Conservation (phyloP, 1,140 invertebrate genomes). For the Eulimnadia texana region DNA sequence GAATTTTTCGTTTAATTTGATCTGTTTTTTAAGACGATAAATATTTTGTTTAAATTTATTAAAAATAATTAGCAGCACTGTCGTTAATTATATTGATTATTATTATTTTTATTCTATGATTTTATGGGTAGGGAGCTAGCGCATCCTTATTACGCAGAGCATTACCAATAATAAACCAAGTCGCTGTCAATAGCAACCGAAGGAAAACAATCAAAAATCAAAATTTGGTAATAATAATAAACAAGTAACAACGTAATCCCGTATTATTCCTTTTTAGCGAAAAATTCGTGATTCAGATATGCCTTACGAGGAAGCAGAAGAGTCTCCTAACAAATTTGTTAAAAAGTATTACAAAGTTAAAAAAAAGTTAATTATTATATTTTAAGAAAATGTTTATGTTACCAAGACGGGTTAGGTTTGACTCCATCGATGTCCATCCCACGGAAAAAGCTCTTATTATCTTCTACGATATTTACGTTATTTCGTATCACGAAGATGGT, state of each 20-base stretch:
- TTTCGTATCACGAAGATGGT: conserved; percentile 64
- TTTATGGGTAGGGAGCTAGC: neutral
- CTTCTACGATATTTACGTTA: conserved; percentile 75
- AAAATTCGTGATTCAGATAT: neutral
- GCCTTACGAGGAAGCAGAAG: neutral
- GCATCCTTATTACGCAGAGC: neutral
- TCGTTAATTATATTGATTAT: neutral
- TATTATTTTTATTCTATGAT: neutral
- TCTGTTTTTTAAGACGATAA: no score
- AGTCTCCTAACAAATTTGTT: neutral
- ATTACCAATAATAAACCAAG: no score
- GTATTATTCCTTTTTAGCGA: no score
- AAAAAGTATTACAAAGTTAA: neutral
- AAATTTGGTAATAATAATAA: neutral
- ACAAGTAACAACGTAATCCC: no score
- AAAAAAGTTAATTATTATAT: neutral
- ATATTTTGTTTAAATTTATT: no score
- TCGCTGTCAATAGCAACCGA: neutral
- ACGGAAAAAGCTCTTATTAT: conserved; percentile 78
- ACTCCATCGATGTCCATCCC: conserved; percentile 72
- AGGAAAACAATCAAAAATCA: neutral
- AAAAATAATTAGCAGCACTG: no score
- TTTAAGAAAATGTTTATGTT: no score
- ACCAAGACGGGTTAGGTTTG: conserved; percentile 11
- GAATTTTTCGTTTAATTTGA: no score